Evolutionary conservation across 2,113 vertebrate genomes (phyloP).

Genomic region (Heterochromis multidens): DNA sequence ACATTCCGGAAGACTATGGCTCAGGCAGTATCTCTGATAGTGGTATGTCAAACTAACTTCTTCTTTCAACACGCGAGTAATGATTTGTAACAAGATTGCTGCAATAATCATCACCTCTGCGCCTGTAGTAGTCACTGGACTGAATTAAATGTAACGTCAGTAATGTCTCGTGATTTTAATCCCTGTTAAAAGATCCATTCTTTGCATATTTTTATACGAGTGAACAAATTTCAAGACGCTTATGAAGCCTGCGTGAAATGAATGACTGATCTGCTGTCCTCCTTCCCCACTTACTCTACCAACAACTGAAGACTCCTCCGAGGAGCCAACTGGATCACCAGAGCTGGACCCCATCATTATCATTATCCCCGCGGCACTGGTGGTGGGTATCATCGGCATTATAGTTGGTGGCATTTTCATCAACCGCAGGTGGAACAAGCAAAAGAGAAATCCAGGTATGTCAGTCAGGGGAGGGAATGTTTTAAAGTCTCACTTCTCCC

Average conservation of each 20-base stretch:
- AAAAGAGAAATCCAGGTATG: conserved; percentile 28
- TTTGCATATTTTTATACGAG: neutral
- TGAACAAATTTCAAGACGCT: neutral
- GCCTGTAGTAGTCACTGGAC: neutral
- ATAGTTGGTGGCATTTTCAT: conserved; percentile 43
- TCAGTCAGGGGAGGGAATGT: neutral
- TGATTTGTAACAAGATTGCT: neutral
- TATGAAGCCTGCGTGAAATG: neutral
- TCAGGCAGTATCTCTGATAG: neutral
- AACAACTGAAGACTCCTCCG: neutral
- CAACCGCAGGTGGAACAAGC: conserved; percentile 25
- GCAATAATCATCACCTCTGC: neutral
- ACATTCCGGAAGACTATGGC: neutral
- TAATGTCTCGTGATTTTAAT: neutral
- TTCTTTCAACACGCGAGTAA: neutral
- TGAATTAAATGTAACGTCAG: neutral
- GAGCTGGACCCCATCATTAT: conserved; percentile 17
- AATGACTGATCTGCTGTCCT: neutral
- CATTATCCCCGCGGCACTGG: conserved; percentile 50
- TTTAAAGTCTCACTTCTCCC: neutral
- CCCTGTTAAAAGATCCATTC: neutral
- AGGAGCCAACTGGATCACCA: neutral
- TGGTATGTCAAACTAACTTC: neutral
- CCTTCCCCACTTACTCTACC: neutral
- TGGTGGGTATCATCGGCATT: conserved; percentile 17